phyloP scores from a whole-genome alignment of 2,888 invertebrate genomes.

The Malachius bipustulatus region DNA sequence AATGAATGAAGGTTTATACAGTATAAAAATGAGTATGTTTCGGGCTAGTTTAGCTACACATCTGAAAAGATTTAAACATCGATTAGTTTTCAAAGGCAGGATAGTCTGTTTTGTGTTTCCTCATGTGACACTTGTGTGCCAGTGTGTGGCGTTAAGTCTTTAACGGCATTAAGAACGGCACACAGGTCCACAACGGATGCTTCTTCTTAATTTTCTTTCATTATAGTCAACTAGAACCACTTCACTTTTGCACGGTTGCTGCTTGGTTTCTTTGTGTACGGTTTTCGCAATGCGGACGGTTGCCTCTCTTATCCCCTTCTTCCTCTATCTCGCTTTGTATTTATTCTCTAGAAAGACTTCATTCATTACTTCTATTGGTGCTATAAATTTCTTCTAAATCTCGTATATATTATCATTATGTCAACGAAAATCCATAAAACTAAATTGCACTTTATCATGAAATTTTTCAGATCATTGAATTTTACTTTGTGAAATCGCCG shows the following conservation, averaged over 20 bases:
- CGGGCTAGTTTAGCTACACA: conserved; percentile 30
- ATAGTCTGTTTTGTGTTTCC: conserved; percentile 29
- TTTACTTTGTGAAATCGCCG: conserved; percentile 9
- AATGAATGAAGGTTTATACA: conserved; percentile 33
- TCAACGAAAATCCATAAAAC: conserved; percentile 17
- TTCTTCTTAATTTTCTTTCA: neutral
- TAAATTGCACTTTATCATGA: conserved; percentile 28
- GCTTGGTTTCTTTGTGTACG: conserved; percentile 20
- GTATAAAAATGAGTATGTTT: conserved; percentile 34
- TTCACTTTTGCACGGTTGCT: conserved; percentile 26
- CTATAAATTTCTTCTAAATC: conserved; percentile 11
- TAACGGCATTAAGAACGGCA: too few species aligned
- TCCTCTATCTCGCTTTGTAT: too few species aligned
- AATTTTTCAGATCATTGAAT: conserved; percentile 19
- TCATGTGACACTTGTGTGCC: too few species aligned
- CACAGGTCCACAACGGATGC: conserved; percentile 6
- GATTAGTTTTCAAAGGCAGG: conserved; percentile 32
- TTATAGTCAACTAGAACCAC: conserved; percentile 28
- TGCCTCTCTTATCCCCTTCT: conserved; percentile 25
- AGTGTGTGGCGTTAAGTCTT: too few species aligned
- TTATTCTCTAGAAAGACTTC: too few species aligned
- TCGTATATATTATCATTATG: conserved; percentile 13
- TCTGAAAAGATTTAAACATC: conserved; percentile 33
- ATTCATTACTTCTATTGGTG: too few species aligned
- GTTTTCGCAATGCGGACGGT: conserved; percentile 31